These are phyloP conservation scores for Periplaneta americana DNA, from an alignment of 1,140 invertebrate species.

Conservation along the genomic window DNA sequence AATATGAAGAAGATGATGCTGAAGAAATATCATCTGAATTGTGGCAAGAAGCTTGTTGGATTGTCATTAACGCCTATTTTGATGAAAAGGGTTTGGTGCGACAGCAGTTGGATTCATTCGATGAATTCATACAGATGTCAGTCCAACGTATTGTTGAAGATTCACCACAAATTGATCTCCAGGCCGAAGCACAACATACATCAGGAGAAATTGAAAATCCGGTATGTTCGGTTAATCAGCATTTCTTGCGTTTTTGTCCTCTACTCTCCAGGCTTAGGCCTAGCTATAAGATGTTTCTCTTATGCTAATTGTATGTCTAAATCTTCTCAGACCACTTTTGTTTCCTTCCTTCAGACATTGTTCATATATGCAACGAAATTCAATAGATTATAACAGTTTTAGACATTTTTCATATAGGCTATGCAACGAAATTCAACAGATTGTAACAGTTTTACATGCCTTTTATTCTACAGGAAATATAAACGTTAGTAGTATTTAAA, in stretches of 20 bases:
- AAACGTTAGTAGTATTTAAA: too few relatives aligned
- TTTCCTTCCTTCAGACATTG: too few relatives aligned
- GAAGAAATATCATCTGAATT: constrained; percentile 92
- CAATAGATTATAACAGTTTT: too few relatives aligned
- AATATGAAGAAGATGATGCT: constrained; percentile 69
- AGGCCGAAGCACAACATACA: constrained; percentile 95
- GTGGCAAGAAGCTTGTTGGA: constrained; percentile 99
- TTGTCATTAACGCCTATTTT: constrained; percentile 98
- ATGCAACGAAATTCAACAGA: too few relatives aligned
- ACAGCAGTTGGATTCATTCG: constrained; percentile 97
- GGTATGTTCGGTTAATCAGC: constrained; percentile 38
- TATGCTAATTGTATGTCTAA: too few relatives aligned
- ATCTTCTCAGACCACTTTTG: too few relatives aligned
- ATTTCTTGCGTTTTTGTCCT: neutral
- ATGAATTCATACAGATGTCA: constrained; percentile 99
- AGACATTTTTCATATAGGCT: too few relatives aligned
- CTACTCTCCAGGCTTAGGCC: neutral
- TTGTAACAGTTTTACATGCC: too few relatives aligned
- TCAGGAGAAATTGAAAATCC: constrained; percentile 89
- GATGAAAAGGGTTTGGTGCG: constrained; percentile 99
- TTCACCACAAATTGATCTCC: constrained; percentile 93
- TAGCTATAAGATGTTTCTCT: too few relatives aligned
- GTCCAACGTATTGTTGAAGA: constrained; percentile 98
- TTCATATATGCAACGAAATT: too few relatives aligned
- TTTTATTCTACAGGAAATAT: too few relatives aligned